Evolutionary conservation across 35 echinoderm and acorn worm species (phyloP).

Genomic region (Anneissia japonica): DNA sequence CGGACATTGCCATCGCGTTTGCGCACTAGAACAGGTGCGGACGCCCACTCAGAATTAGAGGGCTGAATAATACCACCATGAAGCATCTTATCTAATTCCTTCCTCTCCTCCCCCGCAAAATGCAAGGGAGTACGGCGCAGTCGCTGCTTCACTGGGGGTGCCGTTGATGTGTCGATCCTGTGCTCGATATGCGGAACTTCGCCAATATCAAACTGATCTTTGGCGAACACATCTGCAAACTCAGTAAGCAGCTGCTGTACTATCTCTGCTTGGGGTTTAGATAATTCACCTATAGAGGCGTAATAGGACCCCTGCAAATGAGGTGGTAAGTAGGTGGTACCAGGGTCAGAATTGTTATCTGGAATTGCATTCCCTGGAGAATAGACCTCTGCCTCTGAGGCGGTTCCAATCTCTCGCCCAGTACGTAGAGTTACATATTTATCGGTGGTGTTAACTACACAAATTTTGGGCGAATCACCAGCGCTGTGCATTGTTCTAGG

Average conservation of each 20-base stretch:
- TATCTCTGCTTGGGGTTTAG: background rate
- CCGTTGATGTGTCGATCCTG: constrained; percentile 24
- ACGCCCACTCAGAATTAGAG: constrained; percentile 39
- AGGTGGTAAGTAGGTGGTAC: background rate
- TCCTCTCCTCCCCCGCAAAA: constrained; percentile 30
- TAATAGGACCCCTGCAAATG: background rate
- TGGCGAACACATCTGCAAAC: constrained; percentile 38
- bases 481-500: background rate
- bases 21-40: constrained; percentile 24
- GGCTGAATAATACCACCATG: constrained; percentile 26
- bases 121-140: constrained; percentile 26
- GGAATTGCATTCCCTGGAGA: background rate
- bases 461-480: background rate
- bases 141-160: constrained; percentile 25
- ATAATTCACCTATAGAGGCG: background rate
- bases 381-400: background rate
- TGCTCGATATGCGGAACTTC: constrained; percentile 16
- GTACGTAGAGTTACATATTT: background rate
- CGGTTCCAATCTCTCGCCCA: background rate
- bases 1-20: constrained; percentile 26
- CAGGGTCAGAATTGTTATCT: no score
- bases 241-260: background rate
- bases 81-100: background rate
- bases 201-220: constrained; percentile 25
- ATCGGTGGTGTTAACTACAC: background rate